A percentile compares a stretch with the other conserved stretches of the same genome.
Evolutionary conservation across 2,113 vertebrate genomes (phyloP).

Genomic region (Colius striatus): DNA sequence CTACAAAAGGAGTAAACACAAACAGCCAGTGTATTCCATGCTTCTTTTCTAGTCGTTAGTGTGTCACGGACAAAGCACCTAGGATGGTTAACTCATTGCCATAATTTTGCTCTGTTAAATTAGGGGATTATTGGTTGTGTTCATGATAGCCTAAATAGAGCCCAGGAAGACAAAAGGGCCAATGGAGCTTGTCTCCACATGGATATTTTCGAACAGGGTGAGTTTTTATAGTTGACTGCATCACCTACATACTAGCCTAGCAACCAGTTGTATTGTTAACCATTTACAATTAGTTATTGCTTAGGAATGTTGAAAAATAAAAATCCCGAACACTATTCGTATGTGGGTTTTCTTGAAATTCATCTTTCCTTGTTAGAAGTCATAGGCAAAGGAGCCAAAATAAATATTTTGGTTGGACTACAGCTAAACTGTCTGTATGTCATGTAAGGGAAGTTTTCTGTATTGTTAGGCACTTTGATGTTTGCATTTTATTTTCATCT

Average conservation of each 20-base stretch:
- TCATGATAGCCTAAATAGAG: neutral
- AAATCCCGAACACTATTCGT: neutral
- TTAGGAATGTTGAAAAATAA: neutral
- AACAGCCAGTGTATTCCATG: neutral
- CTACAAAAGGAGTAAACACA: constrained; percentile 45
- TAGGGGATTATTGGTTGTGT: neutral
- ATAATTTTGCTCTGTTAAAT: neutral
- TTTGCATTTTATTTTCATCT: neutral
- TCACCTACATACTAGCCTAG: neutral
- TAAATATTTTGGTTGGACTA: neutral
- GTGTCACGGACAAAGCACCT: neutral
- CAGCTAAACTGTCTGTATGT: neutral
- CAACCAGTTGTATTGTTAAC: neutral
- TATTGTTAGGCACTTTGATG: neutral
- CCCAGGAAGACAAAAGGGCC: neutral
- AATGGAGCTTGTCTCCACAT: neutral
- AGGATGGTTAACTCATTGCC: neutral
- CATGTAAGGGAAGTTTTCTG: neutral
- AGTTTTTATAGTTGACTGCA: neutral
- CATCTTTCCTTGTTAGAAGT: neutral
- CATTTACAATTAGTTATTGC: neutral
- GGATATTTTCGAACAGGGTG: neutral
- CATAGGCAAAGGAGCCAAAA: neutral
- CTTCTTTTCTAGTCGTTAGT: constrained; percentile 18
- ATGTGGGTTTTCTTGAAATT: neutral